Conservation (phyloP, 1,140 invertebrate genomes). For the Saccostrea cuccullata region DNA sequence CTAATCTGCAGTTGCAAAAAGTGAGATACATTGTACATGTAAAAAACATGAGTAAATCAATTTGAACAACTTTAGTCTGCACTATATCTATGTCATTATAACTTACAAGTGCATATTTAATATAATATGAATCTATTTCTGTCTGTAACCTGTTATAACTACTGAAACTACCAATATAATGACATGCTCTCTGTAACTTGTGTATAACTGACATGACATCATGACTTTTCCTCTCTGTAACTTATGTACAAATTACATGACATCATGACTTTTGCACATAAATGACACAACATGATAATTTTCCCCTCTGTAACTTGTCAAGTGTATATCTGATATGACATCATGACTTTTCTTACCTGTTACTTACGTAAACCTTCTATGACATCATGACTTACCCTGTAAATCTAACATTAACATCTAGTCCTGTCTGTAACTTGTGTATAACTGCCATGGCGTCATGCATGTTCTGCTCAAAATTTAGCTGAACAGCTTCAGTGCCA, state of each 20-base stretch:
- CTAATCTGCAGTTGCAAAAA: no score
- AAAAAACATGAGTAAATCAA: no score
- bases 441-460: constrained; percentile 82
- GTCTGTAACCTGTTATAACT: not conserved
- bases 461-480: constrained; percentile 83
- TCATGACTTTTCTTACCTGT: no score
- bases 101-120: no score
- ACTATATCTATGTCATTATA: no score
- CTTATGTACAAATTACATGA: not conserved
- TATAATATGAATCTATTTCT: no score
- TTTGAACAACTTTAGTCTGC: no score
- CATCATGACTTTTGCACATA: constrained; percentile 65
- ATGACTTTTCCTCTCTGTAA: constrained; percentile 74
- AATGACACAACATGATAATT: not conserved
- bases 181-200: not conserved
- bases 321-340: not conserved
- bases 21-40: no score
- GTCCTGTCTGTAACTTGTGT: constrained; percentile 82
- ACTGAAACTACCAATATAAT: not conserved
- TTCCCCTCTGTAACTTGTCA: no score
- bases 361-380: constrained; percentile 80
- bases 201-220: not conserved
- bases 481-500: constrained; percentile 75
- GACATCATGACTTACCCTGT: constrained; percentile 78
- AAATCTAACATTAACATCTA: constrained; percentile 84